These are phyloP conservation scores for Ornithoptera priamus DNA, from an alignment of 2,888 invertebrate genomes.

Conservation along the genomic window DNA sequence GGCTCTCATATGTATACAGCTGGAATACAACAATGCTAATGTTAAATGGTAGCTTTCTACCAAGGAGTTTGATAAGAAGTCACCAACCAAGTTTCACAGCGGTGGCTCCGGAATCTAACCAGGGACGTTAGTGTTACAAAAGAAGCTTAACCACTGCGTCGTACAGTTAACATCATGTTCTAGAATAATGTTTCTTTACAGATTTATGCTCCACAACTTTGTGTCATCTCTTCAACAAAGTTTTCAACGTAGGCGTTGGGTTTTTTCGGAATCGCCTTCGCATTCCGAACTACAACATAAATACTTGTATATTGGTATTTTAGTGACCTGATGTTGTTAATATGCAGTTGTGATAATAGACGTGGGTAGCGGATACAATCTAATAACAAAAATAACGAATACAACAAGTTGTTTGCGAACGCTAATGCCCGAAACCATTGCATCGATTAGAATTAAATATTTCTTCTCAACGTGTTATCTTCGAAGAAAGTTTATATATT, in stretches of 20 bases:
- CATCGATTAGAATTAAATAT: background rate
- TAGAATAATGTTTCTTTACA: background rate
- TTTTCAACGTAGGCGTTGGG: constrained; percentile 20
- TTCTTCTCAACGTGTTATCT: background rate
- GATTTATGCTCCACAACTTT: background rate
- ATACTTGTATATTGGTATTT: constrained; percentile 12
- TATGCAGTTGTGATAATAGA: constrained; percentile 18
- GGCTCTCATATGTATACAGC: too few relatives aligned
- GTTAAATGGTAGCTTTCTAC: too few relatives aligned
- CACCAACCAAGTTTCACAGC: too few relatives aligned
- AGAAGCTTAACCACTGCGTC: too few relatives aligned
- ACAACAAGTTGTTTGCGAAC: background rate
- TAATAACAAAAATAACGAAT: background rate
- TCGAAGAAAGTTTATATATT: background rate
- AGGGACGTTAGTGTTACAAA: too few relatives aligned
- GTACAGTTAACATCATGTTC: background rate
- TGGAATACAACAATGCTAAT: too few relatives aligned
- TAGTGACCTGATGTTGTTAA: constrained; percentile 9
- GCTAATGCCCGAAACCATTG: background rate
- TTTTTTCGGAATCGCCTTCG: constrained; percentile 6
- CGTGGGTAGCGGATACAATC: constrained; percentile 9
- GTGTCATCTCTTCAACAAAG: background rate
- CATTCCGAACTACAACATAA: background rate
- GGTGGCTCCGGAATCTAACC: too few relatives aligned
- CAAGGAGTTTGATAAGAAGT: too few relatives aligned